Conservation (phyloP, 2,888 invertebrate genomes). For the Callyntrura sp. region DNA sequence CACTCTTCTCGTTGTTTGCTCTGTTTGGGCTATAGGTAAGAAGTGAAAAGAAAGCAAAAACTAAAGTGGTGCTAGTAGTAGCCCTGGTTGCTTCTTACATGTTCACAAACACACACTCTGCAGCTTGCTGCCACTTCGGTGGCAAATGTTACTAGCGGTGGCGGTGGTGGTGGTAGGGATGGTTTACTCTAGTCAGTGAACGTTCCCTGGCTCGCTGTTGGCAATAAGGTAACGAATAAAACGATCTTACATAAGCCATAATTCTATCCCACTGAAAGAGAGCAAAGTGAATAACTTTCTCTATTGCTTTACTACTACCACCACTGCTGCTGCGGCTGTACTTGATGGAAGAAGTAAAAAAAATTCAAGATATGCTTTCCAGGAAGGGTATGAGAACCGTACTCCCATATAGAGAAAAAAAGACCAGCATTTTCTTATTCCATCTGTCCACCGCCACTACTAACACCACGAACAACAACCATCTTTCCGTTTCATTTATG, state of each 20-base stretch:
- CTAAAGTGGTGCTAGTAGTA: background rate
- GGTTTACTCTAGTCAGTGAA: constrained; percentile 51
- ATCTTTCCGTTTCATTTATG: constrained; percentile 75
- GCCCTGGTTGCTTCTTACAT: constrained; percentile 23
- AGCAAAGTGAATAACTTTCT: constrained; percentile 78
- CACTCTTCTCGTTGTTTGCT: background rate
- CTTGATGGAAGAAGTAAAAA: constrained; percentile 46
- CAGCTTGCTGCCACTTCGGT: background rate
- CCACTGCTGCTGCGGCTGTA: constrained; percentile 2
- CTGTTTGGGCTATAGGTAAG: background rate
- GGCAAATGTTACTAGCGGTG: constrained; percentile 51
- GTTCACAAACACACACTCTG: too few relatives aligned
- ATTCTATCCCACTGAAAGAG: constrained; percentile 63
- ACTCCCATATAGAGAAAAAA: background rate
- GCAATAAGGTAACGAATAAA: constrained; percentile 76
- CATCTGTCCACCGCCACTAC: background rate
- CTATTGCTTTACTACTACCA: constrained; percentile 43
- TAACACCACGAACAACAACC: constrained; percentile 23
- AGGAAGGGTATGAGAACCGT: too few relatives aligned
- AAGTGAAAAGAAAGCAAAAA: background rate
- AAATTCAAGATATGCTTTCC: constrained; percentile 8
- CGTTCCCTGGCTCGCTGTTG: constrained; percentile 64
- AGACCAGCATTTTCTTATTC: constrained; percentile 38
- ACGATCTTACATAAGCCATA: constrained; percentile 76
- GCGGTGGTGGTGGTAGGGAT: constrained; percentile 48